Evolutionary conservation across 1,140 invertebrate genomes (phyloP), one percentile per base, ranked within the genome.

Genomic region (Lasaia peninsularis): DNA sequence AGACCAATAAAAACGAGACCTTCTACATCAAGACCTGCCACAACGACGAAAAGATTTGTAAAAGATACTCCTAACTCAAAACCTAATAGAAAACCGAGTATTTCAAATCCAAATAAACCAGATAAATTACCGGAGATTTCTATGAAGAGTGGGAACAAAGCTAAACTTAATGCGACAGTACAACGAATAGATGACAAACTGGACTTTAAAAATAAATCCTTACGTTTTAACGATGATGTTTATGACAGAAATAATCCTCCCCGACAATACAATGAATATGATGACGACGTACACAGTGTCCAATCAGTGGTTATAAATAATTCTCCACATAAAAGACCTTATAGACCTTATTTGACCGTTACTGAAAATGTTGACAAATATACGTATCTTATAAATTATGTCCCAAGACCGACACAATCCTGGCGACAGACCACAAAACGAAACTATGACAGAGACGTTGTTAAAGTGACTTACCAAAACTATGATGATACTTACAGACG

Each of bases 181-280:
- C 74, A 77, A 54, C 76, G 71, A 18, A 86, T 88, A 67, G 79
- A 91, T 59, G 90, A 91, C 56, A 91, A 91, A 88, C 73, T 91
- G 28, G 90, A 91, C 76, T 91, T 91, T 80, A 88, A 75, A 68
- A 84, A 82, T 55, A 90, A 85, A 72, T 86, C 66, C 50, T 68
- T 77, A 83, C 73, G 78, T 44, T 83, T 74, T 37, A 75, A 71
- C 28, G 73, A 86, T 63, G 60, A 70, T 62, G 65, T 78, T 58
- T 58, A 60, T 12, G 67, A 82, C 44, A 65, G 75, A 72, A 67
- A 71, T 33, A 73, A 72, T 55, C 56, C 69, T 24, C 69, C 69
- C 35, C 65, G 63, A 62, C 72, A 65, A 50, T 81, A 86, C 62
- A 80, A 80, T 40, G 78, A 87, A 52, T 75, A 80, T 34, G 75